Conservation (phyloP, 2,888 invertebrate genomes). For the Microplitis deprimator region DNA sequence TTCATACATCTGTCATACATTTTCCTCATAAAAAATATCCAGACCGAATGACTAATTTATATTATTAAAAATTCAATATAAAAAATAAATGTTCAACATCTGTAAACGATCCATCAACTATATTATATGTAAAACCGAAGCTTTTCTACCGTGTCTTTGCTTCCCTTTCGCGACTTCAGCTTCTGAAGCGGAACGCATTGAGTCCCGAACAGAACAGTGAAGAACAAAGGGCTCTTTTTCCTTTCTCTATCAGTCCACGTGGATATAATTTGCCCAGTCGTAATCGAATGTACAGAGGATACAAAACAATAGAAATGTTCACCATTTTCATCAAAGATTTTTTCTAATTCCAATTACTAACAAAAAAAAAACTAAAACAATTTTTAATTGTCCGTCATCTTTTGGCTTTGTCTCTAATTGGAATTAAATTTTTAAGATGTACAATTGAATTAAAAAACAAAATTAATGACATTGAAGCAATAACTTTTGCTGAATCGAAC, state of each 20-base stretch:
- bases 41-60: not conserved
- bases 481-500: constrained; percentile 1
- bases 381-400: not conserved
- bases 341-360: no score
- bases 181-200: constrained; percentile 23
- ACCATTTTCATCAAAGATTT: no score
- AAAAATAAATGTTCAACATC: not conserved
- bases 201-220: constrained; percentile 2
- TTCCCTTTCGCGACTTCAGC: constrained; percentile 8
- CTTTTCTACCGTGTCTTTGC: constrained; percentile 2
- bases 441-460: not conserved
- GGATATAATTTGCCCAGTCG: constrained; percentile 10
- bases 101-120: not conserved
- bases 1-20: not conserved
- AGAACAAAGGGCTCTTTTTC: constrained; percentile 28
- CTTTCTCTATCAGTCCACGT: constrained; percentile 8
- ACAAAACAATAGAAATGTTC: not conserved
- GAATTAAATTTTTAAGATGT: not conserved
- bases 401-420: not conserved
- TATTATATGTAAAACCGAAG: not conserved
- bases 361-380: not conserved
- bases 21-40: not conserved
- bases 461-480: not conserved
- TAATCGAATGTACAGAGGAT: constrained; percentile 4
- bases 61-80: not conserved